A percentile compares a stretch with the other conserved stretches of the same genome.
phyloP scores from a whole-genome alignment of 1,140 invertebrate species.

The Cyclina sinensis region DNA sequence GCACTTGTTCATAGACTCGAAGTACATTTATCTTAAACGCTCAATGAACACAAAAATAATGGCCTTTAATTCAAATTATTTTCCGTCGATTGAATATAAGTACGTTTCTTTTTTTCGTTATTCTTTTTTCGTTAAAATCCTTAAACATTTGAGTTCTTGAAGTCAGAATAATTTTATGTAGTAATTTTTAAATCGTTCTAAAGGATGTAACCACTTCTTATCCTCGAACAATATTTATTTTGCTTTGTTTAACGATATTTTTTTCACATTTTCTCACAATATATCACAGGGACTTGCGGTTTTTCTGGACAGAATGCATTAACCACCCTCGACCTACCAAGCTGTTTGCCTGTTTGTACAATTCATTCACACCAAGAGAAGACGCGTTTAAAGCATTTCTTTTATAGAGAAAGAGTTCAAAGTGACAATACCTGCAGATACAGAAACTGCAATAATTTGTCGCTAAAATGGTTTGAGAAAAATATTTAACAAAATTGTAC shows the following conservation, averaged over 20 bases:
- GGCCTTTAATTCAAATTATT: not conserved
- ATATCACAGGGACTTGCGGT: not conserved
- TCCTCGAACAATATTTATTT: not conserved
- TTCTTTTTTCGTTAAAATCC: too few relatives aligned
- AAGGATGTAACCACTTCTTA: not conserved
- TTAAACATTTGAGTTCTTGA: too few relatives aligned
- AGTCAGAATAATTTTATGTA: too few relatives aligned
- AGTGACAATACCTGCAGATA: too few relatives aligned
- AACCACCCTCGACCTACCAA: not conserved
- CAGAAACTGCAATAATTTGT: too few relatives aligned
- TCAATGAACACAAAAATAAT: not conserved
- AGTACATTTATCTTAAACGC: conserved; percentile 41
- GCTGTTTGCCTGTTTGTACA: not conserved
- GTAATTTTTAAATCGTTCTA: too few relatives aligned
- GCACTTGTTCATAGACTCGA: conserved; percentile 8
- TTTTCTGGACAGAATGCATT: conserved; percentile 22
- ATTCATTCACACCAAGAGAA: too few relatives aligned
- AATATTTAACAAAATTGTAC: too few relatives aligned
- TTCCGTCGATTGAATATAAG: not conserved
- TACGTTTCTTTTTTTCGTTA: not conserved
- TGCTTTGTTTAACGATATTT: not conserved
- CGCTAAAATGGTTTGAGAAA: too few relatives aligned
- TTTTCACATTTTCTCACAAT: not conserved
- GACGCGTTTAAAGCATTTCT: too few relatives aligned
- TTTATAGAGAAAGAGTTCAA: too few relatives aligned